Conservation (phyloP, 2,888 invertebrate genomes). For the Sycophila texana region DNA sequence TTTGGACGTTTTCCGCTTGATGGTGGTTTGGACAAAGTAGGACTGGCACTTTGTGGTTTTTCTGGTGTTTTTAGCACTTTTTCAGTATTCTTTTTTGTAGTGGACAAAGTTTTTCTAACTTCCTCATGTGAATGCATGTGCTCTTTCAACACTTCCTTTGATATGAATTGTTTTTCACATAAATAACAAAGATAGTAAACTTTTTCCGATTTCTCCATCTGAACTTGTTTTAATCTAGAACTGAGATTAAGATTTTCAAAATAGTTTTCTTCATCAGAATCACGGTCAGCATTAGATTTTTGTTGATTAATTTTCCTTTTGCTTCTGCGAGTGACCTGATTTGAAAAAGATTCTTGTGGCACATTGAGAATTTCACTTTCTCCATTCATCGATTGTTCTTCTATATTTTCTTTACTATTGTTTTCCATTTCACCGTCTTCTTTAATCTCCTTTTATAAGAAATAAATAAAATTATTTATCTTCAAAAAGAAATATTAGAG, state of each 20-base stretch:
- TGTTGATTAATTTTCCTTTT: slow-evolving; percentile 43
- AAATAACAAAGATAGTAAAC: slow-evolving; percentile 71
- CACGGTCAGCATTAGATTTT: slow-evolving; percentile 54
- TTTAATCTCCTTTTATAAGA: slow-evolving; percentile 7
- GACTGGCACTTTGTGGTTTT: slow-evolving; percentile 23
- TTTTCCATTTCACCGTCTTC: neutral
- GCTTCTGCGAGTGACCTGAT: slow-evolving; percentile 30
- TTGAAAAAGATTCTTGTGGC: slow-evolving; percentile 12
- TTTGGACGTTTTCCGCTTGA: slow-evolving; percentile 71
- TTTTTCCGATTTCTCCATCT: slow-evolving; percentile 67
- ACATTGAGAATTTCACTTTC: neutral
- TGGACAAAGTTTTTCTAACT: slow-evolving; percentile 66
- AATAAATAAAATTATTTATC: slow-evolving; percentile 6
- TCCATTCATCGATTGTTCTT: slow-evolving; percentile 10
- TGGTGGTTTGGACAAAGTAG: slow-evolving; percentile 52
- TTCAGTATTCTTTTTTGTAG: slow-evolving; percentile 59
- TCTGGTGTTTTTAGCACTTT: slow-evolving; percentile 44
- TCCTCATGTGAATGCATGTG: slow-evolving; percentile 74
- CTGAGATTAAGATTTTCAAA: slow-evolving; percentile 73
- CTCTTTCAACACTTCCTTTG: slow-evolving; percentile 71
- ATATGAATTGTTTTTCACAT: slow-evolving; percentile 71
- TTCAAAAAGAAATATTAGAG: neutral
- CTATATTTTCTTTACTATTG: slow-evolving; percentile 17
- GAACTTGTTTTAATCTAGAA: slow-evolving; percentile 67
- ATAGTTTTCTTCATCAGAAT: slow-evolving; percentile 71